Evolutionary conservation across 2,113 vertebrate genomes (phyloP).

Genomic region (Syngnathus floridae): DNA sequence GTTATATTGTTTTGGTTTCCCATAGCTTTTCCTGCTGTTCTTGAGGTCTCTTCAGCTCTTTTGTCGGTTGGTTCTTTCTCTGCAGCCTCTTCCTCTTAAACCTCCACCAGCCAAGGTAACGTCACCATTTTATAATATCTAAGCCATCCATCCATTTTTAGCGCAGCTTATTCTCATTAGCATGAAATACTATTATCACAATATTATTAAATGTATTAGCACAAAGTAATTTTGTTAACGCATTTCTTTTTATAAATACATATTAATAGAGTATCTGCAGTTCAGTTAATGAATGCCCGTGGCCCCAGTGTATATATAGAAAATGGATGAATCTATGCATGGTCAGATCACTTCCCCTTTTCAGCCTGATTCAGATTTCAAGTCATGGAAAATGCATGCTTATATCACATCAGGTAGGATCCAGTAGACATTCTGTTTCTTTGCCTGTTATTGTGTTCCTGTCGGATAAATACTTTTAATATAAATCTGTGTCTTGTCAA

Average conservation of each 20-base stretch:
- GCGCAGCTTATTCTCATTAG: background rate
- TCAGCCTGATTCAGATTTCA: background rate
- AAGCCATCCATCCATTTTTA: background rate
- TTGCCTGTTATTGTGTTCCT: background rate
- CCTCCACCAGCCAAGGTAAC: slow-evolving; percentile 73
- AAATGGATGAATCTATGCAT: no score
- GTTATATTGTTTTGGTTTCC: slow-evolving; percentile 25
- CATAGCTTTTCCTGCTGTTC: slow-evolving; percentile 85
- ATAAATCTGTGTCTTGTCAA: background rate
- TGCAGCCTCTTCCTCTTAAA: slow-evolving; percentile 87
- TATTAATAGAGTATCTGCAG: no score
- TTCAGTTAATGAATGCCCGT: no score
- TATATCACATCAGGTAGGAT: background rate
- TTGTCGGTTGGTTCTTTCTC: slow-evolving; percentile 85
- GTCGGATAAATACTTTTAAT: background rate
- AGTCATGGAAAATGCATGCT: background rate
- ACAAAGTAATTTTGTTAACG: no score
- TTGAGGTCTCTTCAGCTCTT: slow-evolving; percentile 82
- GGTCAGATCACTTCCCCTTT: background rate
- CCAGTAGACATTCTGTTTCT: background rate
- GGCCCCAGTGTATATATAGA: no score
- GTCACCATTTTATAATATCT: background rate
- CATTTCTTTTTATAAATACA: no score
- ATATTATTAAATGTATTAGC: no score
- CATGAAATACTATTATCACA: background rate